phyloP scores from a whole-genome alignment of 2,888 invertebrate species.

The Drosophila siamana region DNA sequence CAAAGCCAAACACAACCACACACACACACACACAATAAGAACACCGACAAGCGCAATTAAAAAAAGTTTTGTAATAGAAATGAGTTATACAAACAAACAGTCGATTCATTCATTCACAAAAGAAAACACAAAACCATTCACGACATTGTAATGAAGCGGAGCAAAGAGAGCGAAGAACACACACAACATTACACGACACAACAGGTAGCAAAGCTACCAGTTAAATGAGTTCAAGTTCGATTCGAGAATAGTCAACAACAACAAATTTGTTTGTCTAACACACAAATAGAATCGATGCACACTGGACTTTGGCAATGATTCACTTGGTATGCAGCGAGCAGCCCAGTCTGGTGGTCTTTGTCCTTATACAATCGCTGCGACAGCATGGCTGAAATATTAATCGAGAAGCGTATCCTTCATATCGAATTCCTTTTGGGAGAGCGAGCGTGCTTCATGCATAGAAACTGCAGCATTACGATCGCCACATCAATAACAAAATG shows the following conservation, averaged over 20 bases:
- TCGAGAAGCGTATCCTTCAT: slow-evolving; percentile 22
- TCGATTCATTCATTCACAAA: slow-evolving; percentile 9
- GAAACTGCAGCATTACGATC: slow-evolving; percentile 36
- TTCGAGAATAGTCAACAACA: neutral
- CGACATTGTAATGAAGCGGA: slow-evolving; percentile 4
- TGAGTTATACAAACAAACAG: neutral
- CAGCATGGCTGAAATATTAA: slow-evolving; percentile 41
- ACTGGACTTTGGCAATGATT: neutral
- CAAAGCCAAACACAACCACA: neutral
- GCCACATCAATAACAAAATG: slow-evolving; percentile 8
- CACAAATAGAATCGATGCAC: slow-evolving; percentile 6
- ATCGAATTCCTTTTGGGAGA: slow-evolving; percentile 1
- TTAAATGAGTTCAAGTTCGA: slow-evolving; percentile 31
- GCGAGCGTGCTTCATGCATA: slow-evolving; percentile 40
- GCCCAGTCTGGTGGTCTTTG: no score
- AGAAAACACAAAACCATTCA: slow-evolving; percentile 10
- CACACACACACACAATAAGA: neutral
- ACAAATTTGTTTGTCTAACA: slow-evolving; percentile 2
- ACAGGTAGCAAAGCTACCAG: no score
- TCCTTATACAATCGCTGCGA: slow-evolving; percentile 9
- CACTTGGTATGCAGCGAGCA: no score
- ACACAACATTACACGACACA: no score
- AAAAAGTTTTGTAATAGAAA: slow-evolving; percentile 10
- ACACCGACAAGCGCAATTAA: neutral
- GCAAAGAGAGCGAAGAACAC: neutral